phyloP scores from a whole-genome alignment of 2,797 vertebrate species.

The Bradypodion pumilum region DNA sequence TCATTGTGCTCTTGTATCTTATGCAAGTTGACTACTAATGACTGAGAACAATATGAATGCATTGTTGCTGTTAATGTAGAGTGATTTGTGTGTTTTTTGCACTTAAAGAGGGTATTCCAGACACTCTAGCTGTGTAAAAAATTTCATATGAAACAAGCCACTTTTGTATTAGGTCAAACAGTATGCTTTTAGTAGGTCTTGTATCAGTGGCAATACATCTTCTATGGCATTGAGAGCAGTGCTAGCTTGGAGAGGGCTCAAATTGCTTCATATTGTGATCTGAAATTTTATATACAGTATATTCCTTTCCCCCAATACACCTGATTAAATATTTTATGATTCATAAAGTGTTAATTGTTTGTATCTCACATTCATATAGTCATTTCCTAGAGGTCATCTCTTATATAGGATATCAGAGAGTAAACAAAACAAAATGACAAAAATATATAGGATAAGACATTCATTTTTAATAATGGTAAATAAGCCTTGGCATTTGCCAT shows the following conservation, averaged over 20 bases:
- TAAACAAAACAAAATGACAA: too few species aligned
- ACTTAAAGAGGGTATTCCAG: constrained; percentile 81
- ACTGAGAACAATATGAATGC: constrained; percentile 92
- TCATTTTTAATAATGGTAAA: constrained; percentile 34
- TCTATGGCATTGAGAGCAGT: constrained; percentile 77
- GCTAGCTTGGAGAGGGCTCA: constrained; percentile 85
- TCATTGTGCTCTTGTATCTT: constrained; percentile 84
- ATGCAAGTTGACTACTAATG: constrained; percentile 87
- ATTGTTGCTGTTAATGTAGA: constrained; percentile 90
- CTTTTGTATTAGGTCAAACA: constrained; percentile 86
- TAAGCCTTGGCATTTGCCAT: neutral
- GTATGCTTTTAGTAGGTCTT: constrained; percentile 87
- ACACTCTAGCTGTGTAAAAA: constrained; percentile 78
- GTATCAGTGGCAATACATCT: constrained; percentile 84
- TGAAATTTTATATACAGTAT: constrained; percentile 99
- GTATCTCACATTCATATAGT: constrained; percentile 50
- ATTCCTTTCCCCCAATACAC: constrained; percentile 89
- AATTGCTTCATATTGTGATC: constrained; percentile 97
- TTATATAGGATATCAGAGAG: constrained; percentile 29
- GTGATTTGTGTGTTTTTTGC: constrained; percentile 88
- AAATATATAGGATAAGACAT: too few species aligned
- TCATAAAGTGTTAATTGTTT: constrained; percentile 78
- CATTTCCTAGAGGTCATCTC: constrained; percentile 32
- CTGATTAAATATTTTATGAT: constrained; percentile 99
- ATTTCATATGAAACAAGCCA: constrained; percentile 81